Evolutionary conservation across 2,888 invertebrate genomes (phyloP).

Genomic region (Lomographa bimaculata): DNA sequence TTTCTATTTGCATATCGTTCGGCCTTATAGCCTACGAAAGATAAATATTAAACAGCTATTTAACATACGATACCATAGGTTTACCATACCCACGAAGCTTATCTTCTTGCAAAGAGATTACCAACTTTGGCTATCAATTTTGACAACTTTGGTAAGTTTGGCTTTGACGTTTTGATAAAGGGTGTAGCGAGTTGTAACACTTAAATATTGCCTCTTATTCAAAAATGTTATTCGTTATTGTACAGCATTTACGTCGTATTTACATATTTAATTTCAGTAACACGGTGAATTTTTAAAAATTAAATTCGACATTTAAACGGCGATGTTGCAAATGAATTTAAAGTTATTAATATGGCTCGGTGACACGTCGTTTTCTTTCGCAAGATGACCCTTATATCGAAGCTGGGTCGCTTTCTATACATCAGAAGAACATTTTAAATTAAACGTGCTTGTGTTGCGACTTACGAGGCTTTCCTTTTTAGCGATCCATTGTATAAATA

Average conservation of each 20-base stretch:
- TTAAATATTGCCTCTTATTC: too few species aligned
- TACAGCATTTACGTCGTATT: too few species aligned
- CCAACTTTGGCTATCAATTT: conserved; percentile 57
- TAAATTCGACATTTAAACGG: conserved; percentile 4
- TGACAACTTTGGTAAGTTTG: conserved; percentile 50
- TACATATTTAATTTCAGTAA: conserved; percentile 1
- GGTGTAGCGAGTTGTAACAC: conserved; percentile 16
- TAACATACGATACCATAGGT: conserved; percentile 51
- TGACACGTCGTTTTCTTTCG: conserved; percentile 58
- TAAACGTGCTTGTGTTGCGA: conserved; percentile 17
- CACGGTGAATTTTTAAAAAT: background rate
- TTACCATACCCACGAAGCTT: conserved; percentile 52
- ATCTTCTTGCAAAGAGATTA: conserved; percentile 58
- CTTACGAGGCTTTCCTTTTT: conserved; percentile 41
- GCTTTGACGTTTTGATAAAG: conserved; percentile 49
- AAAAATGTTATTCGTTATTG: too few species aligned
- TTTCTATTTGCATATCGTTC: too few species aligned
- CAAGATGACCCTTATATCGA: conserved; percentile 65
- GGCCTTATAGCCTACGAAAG: conserved; percentile 39
- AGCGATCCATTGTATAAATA: conserved; percentile 27
- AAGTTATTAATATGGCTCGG: conserved; percentile 47
- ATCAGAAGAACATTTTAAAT: conserved; percentile 46
- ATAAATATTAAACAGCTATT: conserved; percentile 51
- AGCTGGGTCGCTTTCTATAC: conserved; percentile 65
- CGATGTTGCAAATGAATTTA: conserved; percentile 29